phyloP scores from a whole-genome alignment of 2,113 vertebrate species.

The Nerophis lumbriciformis region DNA sequence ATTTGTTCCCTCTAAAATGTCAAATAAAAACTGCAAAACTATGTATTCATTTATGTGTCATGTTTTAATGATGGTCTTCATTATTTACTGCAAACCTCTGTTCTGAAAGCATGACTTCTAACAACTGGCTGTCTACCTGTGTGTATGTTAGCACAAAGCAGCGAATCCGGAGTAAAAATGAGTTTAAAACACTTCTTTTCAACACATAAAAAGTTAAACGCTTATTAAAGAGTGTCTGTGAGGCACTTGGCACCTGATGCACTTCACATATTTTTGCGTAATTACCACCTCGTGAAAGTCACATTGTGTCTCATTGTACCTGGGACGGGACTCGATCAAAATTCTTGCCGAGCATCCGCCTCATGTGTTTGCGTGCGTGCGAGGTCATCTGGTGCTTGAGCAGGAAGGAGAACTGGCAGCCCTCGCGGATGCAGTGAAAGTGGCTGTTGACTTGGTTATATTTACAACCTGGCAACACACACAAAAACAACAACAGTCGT shows the following conservation, averaged over 20 bases:
- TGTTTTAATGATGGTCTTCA: background rate
- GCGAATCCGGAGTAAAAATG: background rate
- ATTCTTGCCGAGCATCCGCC: slow-evolving; percentile 97
- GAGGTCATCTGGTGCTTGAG: slow-evolving; percentile 99
- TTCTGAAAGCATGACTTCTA: background rate
- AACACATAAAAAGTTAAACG: background rate
- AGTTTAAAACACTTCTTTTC: background rate
- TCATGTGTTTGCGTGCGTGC: slow-evolving; percentile 97
- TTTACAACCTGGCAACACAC: slow-evolving; percentile 83
- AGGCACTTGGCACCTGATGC: background rate
- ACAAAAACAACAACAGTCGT: slow-evolving; percentile 19
- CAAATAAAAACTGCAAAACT: background rate
- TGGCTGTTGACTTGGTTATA: slow-evolving; percentile 99
- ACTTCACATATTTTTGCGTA: slow-evolving; percentile 15
- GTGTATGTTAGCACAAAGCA: background rate
- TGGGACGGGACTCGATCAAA: slow-evolving; percentile 92
- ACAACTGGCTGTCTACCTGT: background rate
- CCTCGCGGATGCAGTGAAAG: slow-evolving; percentile 98
- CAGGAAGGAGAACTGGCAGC: slow-evolving; percentile 98
- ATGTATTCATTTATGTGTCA: background rate
- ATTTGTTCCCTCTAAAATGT: background rate
- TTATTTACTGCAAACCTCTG: background rate
- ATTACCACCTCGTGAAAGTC: slow-evolving; percentile 25
- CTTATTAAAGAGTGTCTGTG: background rate
- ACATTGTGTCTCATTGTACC: slow-evolving; percentile 61